Conservation (phyloP, 35 echinoderm and acorn worm species). For the Apostichopus japonicus region DNA sequence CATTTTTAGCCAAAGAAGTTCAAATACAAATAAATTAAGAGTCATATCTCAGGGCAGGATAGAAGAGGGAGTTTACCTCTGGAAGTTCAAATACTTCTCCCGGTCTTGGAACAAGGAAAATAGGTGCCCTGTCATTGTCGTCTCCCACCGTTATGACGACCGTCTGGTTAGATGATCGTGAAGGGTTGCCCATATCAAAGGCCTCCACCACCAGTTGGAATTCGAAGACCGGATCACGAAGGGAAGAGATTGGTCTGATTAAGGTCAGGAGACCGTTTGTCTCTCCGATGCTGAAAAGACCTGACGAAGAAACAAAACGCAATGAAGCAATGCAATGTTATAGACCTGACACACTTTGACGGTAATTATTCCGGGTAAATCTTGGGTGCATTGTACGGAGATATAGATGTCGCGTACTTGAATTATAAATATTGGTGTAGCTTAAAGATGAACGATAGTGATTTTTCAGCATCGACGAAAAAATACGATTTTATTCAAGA, state of each 20-base stretch:
- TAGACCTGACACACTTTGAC: too few relatives aligned
- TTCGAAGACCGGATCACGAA: slow-evolving; percentile 55
- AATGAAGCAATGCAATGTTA: too few relatives aligned
- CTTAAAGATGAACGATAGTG: too few relatives aligned
- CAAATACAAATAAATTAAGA: too few relatives aligned
- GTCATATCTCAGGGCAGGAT: too few relatives aligned
- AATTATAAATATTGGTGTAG: too few relatives aligned
- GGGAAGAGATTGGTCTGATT: slow-evolving; percentile 45
- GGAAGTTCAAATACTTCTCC: slow-evolving; percentile 57
- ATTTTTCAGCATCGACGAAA: too few relatives aligned
- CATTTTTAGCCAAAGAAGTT: too few relatives aligned
- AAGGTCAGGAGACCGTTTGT: slow-evolving; percentile 53
- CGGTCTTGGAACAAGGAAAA: slow-evolving; percentile 55
- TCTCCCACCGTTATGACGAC: slow-evolving; percentile 69
- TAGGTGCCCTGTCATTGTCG: slow-evolving; percentile 52
- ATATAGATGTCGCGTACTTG: too few relatives aligned
- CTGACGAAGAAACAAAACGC: background rate
- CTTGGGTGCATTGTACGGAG: too few relatives aligned
- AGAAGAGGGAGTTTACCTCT: slow-evolving; percentile 55
- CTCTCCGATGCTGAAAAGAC: slow-evolving; percentile 38
- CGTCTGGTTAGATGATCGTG: slow-evolving; percentile 52
- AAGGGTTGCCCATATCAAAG: slow-evolving; percentile 60
- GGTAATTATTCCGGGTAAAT: too few relatives aligned
- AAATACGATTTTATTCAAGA: too few relatives aligned
- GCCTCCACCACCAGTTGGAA: slow-evolving; percentile 73